Percentiles rank a stretch among this genome's conserved stretches.
phyloP scores from a whole-genome alignment of 2,113 vertebrate genomes.

The Scomber japonicus region DNA sequence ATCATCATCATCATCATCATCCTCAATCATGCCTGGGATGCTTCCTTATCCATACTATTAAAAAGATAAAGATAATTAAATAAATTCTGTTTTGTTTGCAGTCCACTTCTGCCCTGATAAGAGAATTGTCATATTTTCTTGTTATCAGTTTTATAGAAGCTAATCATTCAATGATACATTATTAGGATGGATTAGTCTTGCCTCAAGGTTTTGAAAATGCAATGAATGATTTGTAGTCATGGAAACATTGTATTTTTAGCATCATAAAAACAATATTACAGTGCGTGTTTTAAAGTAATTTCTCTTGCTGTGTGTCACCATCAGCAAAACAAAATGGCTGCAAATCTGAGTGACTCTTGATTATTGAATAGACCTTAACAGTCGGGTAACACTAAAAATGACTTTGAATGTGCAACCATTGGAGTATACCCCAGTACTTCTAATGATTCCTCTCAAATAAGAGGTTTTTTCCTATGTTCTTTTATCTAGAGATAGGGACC shows the following conservation, averaged over 20 bases:
- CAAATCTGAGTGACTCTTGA: slow-evolving; percentile 23
- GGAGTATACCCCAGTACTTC: slow-evolving; percentile 33
- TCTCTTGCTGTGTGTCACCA: not conserved
- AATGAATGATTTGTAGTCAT: slow-evolving; percentile 26
- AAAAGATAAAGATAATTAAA: slow-evolving; percentile 54
- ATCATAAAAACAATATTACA: slow-evolving; percentile 15
- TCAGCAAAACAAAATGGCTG: not conserved
- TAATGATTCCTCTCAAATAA: slow-evolving; percentile 51
- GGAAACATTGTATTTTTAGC: slow-evolving; percentile 11
- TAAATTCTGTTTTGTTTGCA: slow-evolving; percentile 57
- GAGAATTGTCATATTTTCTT: slow-evolving; percentile 47
- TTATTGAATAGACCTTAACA: slow-evolving; percentile 48
- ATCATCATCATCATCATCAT: slow-evolving; percentile 34
- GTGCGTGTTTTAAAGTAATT: slow-evolving; percentile 25
- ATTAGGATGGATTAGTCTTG: slow-evolving; percentile 58
- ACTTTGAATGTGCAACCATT: slow-evolving; percentile 40
- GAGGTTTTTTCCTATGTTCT: slow-evolving; percentile 43
- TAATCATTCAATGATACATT: slow-evolving; percentile 55
- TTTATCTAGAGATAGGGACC: slow-evolving; percentile 61
- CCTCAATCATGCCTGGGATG: slow-evolving; percentile 22
- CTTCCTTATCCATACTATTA: slow-evolving; percentile 63
- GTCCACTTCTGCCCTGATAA: slow-evolving; percentile 44
- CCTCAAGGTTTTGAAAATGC: slow-evolving; percentile 29
- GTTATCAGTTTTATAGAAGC: slow-evolving; percentile 52
- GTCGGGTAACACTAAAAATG: slow-evolving; percentile 37